phyloP scores from a whole-genome alignment of 2,113 vertebrate genomes.

The Rhombomys opimus region DNA sequence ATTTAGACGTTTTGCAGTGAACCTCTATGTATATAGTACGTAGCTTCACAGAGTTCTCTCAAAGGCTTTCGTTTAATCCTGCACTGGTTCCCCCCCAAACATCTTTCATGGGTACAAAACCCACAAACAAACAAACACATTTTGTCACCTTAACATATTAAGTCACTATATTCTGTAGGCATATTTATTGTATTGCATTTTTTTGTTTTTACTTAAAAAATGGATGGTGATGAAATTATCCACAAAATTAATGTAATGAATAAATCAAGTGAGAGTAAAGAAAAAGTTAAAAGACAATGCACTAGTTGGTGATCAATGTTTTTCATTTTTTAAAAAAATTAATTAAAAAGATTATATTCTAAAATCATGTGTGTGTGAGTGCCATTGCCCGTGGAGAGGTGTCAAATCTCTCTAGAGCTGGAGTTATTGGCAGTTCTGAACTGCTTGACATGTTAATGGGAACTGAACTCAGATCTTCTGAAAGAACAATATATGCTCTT shows the following conservation, averaged over 20 bases:
- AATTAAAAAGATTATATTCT: not conserved
- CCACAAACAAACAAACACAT: not conserved
- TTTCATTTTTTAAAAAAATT: not conserved
- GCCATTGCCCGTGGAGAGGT: not conserved
- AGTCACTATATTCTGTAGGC: not conserved
- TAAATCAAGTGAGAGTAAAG: not conserved
- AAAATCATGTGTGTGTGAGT: not conserved
- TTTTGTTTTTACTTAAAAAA: slow-evolving; percentile 2
- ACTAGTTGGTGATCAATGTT: not conserved
- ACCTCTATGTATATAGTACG: not conserved
- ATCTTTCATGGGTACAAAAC: not conserved
- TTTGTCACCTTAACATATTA: not conserved
- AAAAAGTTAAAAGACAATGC: not conserved
- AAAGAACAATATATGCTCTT: not conserved
- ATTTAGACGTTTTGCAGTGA: not conserved
- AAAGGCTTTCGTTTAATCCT: not conserved
- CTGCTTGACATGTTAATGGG: not conserved
- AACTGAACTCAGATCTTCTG: not conserved
- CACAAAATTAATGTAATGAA: not conserved
- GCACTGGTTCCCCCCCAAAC: not conserved
- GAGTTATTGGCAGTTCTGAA: not conserved
- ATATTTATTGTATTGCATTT: not conserved
- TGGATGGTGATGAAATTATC: not conserved
- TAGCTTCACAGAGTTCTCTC: not conserved
- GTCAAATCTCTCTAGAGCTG: not conserved